Conservation (phyloP, 2,797 vertebrate species). For the Falco cherrug region DNA sequence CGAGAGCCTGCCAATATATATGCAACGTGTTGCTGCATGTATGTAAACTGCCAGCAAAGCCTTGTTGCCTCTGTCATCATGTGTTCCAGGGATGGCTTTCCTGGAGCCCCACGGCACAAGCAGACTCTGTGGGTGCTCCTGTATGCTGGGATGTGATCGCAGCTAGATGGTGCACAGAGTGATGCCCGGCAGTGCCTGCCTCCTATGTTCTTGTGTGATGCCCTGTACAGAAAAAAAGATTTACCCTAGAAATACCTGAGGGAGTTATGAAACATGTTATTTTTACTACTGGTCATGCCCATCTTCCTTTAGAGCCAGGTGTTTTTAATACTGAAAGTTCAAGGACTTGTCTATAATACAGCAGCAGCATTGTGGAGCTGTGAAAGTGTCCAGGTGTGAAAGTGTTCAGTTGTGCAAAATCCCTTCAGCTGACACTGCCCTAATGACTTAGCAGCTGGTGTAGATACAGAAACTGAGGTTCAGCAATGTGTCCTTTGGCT, state of each 20-base stretch:
- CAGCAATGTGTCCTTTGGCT: neutral
- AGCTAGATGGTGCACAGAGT: neutral
- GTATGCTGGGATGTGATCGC: neutral
- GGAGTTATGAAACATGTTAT: neutral
- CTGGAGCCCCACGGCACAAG: neutral
- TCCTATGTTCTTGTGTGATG: neutral
- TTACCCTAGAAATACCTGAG: neutral
- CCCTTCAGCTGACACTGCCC: neutral
- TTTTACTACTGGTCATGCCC: neutral
- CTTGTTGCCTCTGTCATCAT: neutral
- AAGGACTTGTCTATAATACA: neutral
- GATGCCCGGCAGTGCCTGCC: accelerated
- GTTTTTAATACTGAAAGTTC: neutral
- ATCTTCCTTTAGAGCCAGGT: neutral
- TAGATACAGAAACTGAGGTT: neutral
- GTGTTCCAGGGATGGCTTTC: neutral
- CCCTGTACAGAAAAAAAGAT: neutral
- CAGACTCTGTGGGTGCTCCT: neutral
- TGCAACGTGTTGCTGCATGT: neutral
- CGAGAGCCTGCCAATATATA: neutral
- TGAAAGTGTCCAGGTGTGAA: neutral
- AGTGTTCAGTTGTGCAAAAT: neutral
- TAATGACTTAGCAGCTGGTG: neutral
- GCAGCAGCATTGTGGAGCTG: neutral
- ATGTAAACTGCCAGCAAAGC: neutral